These are phyloP conservation scores for Cyprinus carpio DNA, from an alignment of 2,113 vertebrate genomes.

Conservation along the genomic window DNA sequence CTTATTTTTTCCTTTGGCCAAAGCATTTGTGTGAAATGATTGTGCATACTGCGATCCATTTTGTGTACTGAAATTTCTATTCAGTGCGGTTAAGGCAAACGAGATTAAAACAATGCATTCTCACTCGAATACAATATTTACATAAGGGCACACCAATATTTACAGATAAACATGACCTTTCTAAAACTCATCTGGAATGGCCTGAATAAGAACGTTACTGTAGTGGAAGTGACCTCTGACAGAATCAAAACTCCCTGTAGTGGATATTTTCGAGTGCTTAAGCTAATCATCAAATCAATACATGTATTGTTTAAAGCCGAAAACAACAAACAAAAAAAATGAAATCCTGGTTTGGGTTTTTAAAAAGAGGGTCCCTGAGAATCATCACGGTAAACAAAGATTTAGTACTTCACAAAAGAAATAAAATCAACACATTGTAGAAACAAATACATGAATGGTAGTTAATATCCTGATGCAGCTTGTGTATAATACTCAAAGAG, in stretches of 20 bases:
- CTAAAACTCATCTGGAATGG: background rate
- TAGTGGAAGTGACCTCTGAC: conserved; percentile 20
- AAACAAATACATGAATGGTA: conserved; percentile 2
- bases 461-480: conserved; percentile 58
- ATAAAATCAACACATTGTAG: background rate
- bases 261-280: background rate
- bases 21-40: background rate
- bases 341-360: conserved; percentile 38
- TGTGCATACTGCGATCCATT: background rate
- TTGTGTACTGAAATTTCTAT: background rate
- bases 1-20: background rate
- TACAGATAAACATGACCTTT: conserved; percentile 66
- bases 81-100: conserved; percentile 14
- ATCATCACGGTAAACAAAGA: conserved; percentile 69
- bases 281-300: conserved; percentile 10
- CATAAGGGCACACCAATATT: conserved; percentile 69
- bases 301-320: conserved; percentile 6
- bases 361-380: conserved; percentile 75
- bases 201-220: conserved; percentile 8
- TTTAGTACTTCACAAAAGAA: conserved; percentile 33
- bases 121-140: conserved; percentile 34
- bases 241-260: conserved; percentile 11
- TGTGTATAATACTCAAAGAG: conserved; percentile 58
- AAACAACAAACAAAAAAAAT: background rate
- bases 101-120: conserved; percentile 12